A percentile compares a stretch with the other conserved stretches of the same genome.
Evolutionary conservation across 1,140 invertebrate genomes (phyloP).

Genomic region (Steinernema feltiae): DNA sequence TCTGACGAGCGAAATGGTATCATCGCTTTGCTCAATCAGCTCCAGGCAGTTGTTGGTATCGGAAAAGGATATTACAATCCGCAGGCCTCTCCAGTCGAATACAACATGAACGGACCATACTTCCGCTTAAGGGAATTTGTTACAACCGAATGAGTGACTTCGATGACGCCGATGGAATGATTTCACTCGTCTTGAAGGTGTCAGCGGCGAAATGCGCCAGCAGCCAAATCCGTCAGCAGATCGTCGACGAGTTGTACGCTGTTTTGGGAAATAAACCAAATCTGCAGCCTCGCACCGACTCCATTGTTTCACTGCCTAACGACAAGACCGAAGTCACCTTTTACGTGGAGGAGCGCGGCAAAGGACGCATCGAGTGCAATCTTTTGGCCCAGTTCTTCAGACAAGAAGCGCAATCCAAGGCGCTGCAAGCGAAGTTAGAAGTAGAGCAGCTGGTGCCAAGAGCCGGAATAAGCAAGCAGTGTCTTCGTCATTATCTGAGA

Average conservation of each 20-base stretch:
- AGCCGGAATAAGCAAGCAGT: constrained; percentile 28
- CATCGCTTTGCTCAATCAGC: constrained; percentile 28
- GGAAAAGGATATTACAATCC: constrained; percentile 25
- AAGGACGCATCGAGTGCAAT: constrained; percentile 14
- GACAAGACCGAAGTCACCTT: constrained; percentile 21
- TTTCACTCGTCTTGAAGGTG: constrained; percentile 21
- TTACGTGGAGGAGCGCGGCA: constrained; percentile 23
- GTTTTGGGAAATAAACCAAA: constrained; percentile 27
- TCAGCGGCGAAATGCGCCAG: constrained; percentile 9
- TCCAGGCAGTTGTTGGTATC: constrained; percentile 18
- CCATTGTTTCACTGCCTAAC: constrained; percentile 21
- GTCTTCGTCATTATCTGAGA: constrained; percentile 28
- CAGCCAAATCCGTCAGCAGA: background rate
- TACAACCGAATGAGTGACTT: constrained; percentile 29
- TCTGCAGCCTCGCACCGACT: constrained; percentile 16
- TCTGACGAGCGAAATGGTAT: constrained; percentile 26
- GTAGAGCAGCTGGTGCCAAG: constrained; percentile 14
- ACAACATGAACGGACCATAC: constrained; percentile 21
- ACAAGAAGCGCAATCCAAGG: background rate
- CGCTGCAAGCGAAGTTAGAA: background rate
- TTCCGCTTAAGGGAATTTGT: constrained; percentile 23
- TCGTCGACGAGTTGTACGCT: constrained; percentile 20
- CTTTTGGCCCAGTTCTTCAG: background rate
- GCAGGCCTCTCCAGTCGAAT: constrained; percentile 16
- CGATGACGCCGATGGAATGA: constrained; percentile 29